Evolutionary conservation across 2,888 invertebrate species (phyloP), one percentile per base, ranked within the genome.

Genomic region (Diploptera punctata): DNA sequence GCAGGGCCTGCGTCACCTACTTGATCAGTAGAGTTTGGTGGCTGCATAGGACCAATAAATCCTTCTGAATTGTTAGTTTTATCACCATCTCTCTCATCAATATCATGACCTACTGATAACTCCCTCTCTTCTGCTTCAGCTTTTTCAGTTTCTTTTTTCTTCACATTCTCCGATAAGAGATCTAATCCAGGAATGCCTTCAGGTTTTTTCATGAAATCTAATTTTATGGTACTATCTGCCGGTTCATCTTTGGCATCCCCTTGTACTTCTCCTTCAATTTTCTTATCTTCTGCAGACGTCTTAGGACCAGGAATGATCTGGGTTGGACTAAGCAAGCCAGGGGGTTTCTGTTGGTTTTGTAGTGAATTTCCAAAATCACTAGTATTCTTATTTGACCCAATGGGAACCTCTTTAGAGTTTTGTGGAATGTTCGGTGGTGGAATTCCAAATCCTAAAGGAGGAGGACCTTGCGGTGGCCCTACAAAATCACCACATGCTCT

Each of bases 161-260:
- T 82, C 73, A 76, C 79, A 3, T 87, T 86, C 75, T 84, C 85
- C 10, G 67, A 43, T 18, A 91, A 89, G 73, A 92, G 85, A 84
- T 93, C 92, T 72, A 93, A 84, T 0, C 93, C 93, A 10, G 93
- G 93, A 79, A 93, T 93, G 52, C 88, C 89, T 77, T 87, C 88
- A 33, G 70, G n/a, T 13, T 33, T 71, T 18, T 67, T 73, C 13
- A 49, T 44, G 31, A 69, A 70, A 67, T 71, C 65, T 67, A 67
- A 29, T 29, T 60, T 61, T 33, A 24, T 9, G 38, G 19, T 44
- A 43, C 21, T 38, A 3, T 13, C 52, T 33, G 54, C 7, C 0
- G 4, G 7, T 29, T 67, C 33, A 47, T 72, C 72, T 60, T 72
- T 60, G 9, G 67, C 33, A 29, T 67, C 26, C 24, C 75, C 74